Evolutionary conservation across 2,888 invertebrate genomes (phyloP).

Genomic region (Caenorhabditis zanzibari): DNA sequence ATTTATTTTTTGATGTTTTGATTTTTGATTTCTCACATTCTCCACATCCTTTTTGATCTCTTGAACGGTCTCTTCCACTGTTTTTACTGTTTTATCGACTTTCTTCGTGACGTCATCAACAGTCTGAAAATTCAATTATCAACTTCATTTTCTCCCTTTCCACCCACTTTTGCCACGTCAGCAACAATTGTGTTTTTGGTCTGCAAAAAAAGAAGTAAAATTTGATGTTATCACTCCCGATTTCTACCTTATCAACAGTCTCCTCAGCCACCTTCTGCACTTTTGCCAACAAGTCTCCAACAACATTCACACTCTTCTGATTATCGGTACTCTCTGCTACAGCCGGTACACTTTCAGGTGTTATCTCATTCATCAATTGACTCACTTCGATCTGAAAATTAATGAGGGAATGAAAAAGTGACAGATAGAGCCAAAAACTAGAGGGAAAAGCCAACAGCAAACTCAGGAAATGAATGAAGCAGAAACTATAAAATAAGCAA

Average conservation of each 20-base stretch:
- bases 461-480: not conserved
- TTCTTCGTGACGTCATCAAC: conserved; percentile 2
- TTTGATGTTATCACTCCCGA: not conserved
- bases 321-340: conserved; percentile 16
- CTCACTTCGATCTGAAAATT: conserved; percentile 61
- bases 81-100: conserved; percentile 7
- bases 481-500: not conserved
- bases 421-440: too few relatives aligned
- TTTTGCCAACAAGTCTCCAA: conserved; percentile 52
- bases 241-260: conserved; percentile 44
- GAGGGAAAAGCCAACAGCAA: too few relatives aligned
- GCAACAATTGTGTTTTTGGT: conserved; percentile 19
- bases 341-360: conserved; percentile 43
- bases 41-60: conserved; percentile 28
- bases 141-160: not conserved
- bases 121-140: conserved; percentile 11
- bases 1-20: not conserved
- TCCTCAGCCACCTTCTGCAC: conserved; percentile 55
- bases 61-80: not conserved
- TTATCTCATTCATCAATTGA: conserved; percentile 55
- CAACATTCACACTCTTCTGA: conserved; percentile 38
- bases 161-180: conserved; percentile 47
- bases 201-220: conserved; percentile 33
- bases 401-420: not conserved
- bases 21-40: conserved; percentile 22